phyloP scores from a whole-genome alignment of 2,113 vertebrate genomes.

The Odocoileus hemionus region DNA sequence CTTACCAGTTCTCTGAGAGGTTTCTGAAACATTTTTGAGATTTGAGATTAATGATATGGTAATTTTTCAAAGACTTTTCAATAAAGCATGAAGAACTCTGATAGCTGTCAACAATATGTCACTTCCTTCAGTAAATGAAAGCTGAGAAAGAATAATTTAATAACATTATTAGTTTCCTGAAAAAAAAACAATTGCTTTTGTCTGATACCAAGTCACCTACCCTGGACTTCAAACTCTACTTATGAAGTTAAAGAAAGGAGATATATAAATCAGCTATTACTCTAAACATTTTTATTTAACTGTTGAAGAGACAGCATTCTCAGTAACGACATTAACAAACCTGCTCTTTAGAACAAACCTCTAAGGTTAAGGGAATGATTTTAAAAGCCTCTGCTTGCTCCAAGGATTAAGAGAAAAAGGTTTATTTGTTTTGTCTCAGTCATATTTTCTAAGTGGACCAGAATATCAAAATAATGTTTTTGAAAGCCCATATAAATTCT shows the following conservation, averaged over 20 bases:
- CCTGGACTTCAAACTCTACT: not conserved
- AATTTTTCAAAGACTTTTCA: slow-evolving; percentile 63
- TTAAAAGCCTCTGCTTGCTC: not conserved
- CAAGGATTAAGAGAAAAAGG: not conserved
- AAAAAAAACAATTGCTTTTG: not conserved
- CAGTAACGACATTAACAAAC: not conserved
- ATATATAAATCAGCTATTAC: not conserved
- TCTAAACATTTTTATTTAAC: slow-evolving; percentile 2
- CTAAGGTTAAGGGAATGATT: slow-evolving; percentile 2
- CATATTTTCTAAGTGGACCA: not conserved
- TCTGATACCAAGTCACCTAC: not conserved
- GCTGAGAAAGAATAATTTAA: slow-evolving; percentile 36
- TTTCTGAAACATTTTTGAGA: slow-evolving; percentile 54
- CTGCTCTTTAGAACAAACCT: not conserved
- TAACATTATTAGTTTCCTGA: slow-evolving; percentile 30
- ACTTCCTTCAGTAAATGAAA: slow-evolving; percentile 40
- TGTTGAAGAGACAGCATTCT: not conserved
- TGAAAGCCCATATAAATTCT: not conserved
- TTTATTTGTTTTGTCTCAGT: not conserved
- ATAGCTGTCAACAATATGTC: slow-evolving; percentile 60
- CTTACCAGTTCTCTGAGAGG: slow-evolving; percentile 32
- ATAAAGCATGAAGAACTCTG: slow-evolving; percentile 50
- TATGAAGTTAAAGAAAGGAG: not conserved
- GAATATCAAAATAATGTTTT: slow-evolving; percentile 1
- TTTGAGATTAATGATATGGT: slow-evolving; percentile 56